Conservation (phyloP, 2,797 vertebrate genomes). For the Falco naumanni region DNA sequence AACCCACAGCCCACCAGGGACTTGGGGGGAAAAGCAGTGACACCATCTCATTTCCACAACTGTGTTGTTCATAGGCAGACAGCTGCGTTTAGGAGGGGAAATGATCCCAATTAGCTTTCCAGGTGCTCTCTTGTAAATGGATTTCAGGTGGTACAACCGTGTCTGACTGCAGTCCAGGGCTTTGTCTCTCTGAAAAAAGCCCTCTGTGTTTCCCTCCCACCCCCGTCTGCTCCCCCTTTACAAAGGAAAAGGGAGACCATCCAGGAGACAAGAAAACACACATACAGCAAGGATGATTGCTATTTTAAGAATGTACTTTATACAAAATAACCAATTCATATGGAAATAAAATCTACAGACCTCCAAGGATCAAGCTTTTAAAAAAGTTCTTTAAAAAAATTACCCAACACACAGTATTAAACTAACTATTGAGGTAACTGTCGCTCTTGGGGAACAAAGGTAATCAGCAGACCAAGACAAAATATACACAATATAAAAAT, state of each 20-base stretch:
- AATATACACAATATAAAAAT: constrained; percentile 85
- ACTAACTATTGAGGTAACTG: constrained; percentile 84
- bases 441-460: constrained; percentile 79
- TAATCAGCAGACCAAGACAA: constrained; percentile 82
- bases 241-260: constrained; percentile 25
- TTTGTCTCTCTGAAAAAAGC: background rate
- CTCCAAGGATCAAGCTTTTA: constrained; percentile 80
- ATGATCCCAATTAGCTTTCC: background rate
- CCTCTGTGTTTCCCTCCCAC: background rate
- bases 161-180: background rate
- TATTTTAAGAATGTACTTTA: constrained; percentile 85
- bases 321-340: constrained; percentile 86
- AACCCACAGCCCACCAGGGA: background rate
- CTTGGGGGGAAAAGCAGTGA: background rate
- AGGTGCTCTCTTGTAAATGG: constrained; percentile 34
- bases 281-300: constrained; percentile 48
- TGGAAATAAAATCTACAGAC: constrained; percentile 86
- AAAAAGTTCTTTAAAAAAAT: constrained; percentile 81
- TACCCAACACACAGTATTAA: constrained; percentile 78
- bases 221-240: background rate
- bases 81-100: background rate
- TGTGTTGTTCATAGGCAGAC: background rate
- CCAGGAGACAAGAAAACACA: constrained; percentile 66
- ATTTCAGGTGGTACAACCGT: background rate
- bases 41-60: background rate